Evolutionary conservation across 1,140 invertebrate genomes (phyloP).

Genomic region (Drosophila ambigua): DNA sequence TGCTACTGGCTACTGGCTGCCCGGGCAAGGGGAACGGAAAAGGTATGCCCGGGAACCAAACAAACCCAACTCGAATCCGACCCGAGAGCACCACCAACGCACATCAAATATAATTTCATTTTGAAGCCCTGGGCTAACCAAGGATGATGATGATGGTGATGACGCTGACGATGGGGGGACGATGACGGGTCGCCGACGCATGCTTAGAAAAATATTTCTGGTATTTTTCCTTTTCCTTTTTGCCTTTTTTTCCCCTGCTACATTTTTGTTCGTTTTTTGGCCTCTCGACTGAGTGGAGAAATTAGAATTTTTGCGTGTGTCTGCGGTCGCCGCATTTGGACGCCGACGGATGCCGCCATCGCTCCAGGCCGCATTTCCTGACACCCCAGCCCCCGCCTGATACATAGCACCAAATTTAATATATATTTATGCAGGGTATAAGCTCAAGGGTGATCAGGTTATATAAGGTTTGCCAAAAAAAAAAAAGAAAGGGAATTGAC

Average conservation of each 20-base stretch:
- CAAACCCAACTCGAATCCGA: conserved; percentile 47
- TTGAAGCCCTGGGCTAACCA: conserved; percentile 78
- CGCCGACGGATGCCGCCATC: conserved; percentile 65
- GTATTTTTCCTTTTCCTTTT: conserved; percentile 57
- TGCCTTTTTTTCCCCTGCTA: conserved; percentile 1
- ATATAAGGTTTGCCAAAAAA: background rate
- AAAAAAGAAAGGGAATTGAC: background rate
- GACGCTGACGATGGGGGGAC: conserved; percentile 14
- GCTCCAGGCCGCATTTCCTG: conserved; percentile 58
- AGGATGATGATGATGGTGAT: conserved; percentile 48
- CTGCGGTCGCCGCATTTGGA: conserved; percentile 70
- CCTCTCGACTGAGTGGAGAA: conserved; percentile 64
- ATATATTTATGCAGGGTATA: conserved; percentile 68
- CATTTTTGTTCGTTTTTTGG: conserved; percentile 20
- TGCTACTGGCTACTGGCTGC: conserved; percentile 35
- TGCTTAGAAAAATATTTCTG: conserved; percentile 82
- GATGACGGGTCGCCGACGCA: conserved; percentile 50
- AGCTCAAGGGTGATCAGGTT: conserved; percentile 3
- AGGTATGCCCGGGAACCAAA: conserved; percentile 11
- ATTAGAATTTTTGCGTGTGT: conserved; percentile 75
- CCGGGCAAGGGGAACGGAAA: conserved; percentile 46
- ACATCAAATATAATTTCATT: conserved; percentile 82
- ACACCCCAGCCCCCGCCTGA: conserved; percentile 27
- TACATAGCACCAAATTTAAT: conserved; percentile 62
- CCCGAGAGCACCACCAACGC: conserved; percentile 25